Percentiles rank a stretch among this genome's conserved stretches.
Evolutionary conservation across 2,888 invertebrate species (phyloP).

Genomic region (Celastrina argiolus): DNA sequence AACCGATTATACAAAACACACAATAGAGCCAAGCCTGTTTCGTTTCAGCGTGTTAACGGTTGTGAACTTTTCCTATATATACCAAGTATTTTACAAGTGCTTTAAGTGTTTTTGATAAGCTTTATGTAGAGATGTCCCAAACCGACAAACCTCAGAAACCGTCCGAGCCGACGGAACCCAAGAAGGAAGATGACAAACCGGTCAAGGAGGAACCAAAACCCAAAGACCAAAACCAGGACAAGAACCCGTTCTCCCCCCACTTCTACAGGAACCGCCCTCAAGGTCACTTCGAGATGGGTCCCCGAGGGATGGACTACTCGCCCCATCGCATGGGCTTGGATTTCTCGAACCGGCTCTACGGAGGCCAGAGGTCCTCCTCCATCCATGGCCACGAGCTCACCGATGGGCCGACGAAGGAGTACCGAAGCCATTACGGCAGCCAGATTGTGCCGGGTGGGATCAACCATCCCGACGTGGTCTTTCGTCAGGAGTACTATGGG

Average conservation of each 20-base stretch:
- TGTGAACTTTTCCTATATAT: conserved; percentile 56
- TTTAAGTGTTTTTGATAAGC: conserved; percentile 36
- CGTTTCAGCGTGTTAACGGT: conserved; percentile 48
- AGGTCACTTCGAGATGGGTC: conserved; percentile 73
- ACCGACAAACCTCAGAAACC: conserved; percentile 66
- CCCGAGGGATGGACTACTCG: conserved; percentile 68
- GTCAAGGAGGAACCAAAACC: conserved; percentile 50
- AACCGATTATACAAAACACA: not conserved
- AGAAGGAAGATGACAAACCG: conserved; percentile 47
- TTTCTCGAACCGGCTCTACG: conserved; percentile 60
- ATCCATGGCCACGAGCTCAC: conserved; percentile 71
- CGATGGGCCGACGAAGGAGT: conserved; percentile 59
- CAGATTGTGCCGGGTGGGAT: conserved; percentile 62
- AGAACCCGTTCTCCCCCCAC: conserved; percentile 67
- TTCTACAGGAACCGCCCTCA: conserved; percentile 60
- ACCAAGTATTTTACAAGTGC: conserved; percentile 35
- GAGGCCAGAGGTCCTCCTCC: conserved; percentile 67
- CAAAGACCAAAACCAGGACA: conserved; percentile 38
- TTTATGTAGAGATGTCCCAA: conserved; percentile 61
- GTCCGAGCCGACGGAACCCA: conserved; percentile 57
- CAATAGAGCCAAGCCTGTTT: not conserved
- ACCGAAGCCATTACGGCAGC: conserved; percentile 60
- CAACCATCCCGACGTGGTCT: conserved; percentile 68
- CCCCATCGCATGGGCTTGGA: conserved; percentile 67
- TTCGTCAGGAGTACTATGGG: conserved; percentile 63